A percentile compares a stretch with the other conserved stretches of the same genome.
Conservation (phyloP, 2,888 invertebrate species). For the Pilophorus perplexus region DNA sequence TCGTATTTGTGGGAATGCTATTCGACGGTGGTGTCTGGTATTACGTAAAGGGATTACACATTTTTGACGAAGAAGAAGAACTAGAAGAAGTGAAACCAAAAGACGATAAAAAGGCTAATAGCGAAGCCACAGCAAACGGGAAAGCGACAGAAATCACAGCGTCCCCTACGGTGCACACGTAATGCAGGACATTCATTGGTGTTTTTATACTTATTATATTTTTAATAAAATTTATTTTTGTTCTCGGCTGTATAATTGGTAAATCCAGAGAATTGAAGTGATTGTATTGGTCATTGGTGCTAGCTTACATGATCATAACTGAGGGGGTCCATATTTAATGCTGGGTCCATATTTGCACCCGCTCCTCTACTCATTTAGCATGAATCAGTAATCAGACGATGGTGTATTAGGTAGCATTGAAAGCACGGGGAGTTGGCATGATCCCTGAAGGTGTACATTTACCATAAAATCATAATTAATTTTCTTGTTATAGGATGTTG, state of each 20-base stretch:
- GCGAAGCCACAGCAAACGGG: slow-evolving; percentile 11
- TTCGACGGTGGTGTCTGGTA: slow-evolving; percentile 63
- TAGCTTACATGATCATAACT: too few species aligned
- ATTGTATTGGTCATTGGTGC: too few species aligned
- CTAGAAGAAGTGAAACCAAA: slow-evolving; percentile 1
- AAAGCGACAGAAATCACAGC: slow-evolving; percentile 17
- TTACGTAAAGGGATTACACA: slow-evolving; percentile 59
- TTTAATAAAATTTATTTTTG: slow-evolving; percentile 19
- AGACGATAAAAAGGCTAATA: not conserved
- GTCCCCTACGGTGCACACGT: not conserved
- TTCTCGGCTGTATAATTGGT: not conserved
- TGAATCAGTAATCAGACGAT: too few species aligned
- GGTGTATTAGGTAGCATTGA: too few species aligned
- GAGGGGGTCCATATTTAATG: too few species aligned
- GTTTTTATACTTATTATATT: slow-evolving; percentile 21
- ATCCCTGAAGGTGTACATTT: too few species aligned
- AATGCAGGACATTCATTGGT: not conserved
- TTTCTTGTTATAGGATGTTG: not conserved
- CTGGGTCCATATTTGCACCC: too few species aligned
- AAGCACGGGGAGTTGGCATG: too few species aligned
- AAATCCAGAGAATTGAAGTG: too few species aligned
- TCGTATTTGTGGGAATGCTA: slow-evolving; percentile 59
- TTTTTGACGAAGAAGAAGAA: slow-evolving; percentile 55
- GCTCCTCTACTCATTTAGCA: too few species aligned
- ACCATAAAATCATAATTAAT: not conserved